These are phyloP conservation scores for Drosophila kurseongensis DNA, from an alignment of 1,140 invertebrate genomes.

Conservation along the genomic window DNA sequence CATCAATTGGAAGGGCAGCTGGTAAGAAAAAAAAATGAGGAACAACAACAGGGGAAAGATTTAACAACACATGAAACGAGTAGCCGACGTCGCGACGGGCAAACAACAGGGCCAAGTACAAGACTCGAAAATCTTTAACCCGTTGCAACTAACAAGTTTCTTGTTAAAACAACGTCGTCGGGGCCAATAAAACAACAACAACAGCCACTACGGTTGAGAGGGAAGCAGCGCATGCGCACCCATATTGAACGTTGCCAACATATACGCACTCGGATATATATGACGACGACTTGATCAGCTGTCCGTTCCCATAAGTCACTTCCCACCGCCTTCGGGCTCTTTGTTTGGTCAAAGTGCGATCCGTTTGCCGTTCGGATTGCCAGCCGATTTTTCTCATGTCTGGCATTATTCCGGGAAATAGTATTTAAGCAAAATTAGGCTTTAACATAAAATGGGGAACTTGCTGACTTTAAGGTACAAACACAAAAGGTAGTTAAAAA, in stretches of 20 bases:
- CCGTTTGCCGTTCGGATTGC: constrained; percentile 44
- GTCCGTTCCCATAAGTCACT: constrained; percentile 71
- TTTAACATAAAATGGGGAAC: background rate
- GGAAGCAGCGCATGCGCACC: constrained; percentile 64
- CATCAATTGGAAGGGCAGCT: constrained; percentile 70
- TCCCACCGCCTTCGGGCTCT: constrained; percentile 14
- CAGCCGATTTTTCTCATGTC: constrained; percentile 33
- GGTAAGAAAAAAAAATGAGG: constrained; percentile 39
- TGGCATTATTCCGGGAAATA: constrained; percentile 20
- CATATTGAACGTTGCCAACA: constrained; percentile 40
- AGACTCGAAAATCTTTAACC: constrained; percentile 54
- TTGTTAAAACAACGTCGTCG: constrained; percentile 71
- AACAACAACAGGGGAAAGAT: constrained; percentile 22
- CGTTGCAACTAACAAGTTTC: constrained; percentile 83
- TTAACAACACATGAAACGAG: constrained; percentile 48
- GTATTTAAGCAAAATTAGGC: background rate
- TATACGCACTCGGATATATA: constrained; percentile 15
- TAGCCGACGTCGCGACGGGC: constrained; percentile 65
- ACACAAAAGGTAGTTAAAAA: background rate
- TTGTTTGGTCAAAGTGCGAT: constrained; percentile 56
- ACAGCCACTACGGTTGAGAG: constrained; percentile 1
- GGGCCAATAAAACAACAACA: constrained; percentile 66
- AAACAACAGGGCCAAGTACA: constrained; percentile 55
- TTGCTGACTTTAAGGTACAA: too few species aligned
- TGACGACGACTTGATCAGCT: constrained; percentile 38